A percentile compares a stretch with the other conserved stretches of the same genome.
phyloP scores from a whole-genome alignment of 1,140 invertebrate species.

The Drosophila triauraria region DNA sequence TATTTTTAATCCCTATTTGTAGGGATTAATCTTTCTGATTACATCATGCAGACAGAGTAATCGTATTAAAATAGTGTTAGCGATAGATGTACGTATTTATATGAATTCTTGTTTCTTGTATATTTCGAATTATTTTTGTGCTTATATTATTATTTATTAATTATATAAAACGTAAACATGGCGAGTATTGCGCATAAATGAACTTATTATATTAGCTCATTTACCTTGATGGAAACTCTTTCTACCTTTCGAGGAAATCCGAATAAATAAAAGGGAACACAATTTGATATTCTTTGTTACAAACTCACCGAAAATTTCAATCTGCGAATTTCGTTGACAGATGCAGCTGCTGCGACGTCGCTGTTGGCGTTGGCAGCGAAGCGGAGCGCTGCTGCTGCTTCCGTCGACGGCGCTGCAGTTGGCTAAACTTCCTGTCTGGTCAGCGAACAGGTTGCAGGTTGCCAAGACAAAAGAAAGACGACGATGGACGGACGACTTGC shows the following conservation, averaged over 20 bases:
- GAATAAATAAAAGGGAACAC: neutral
- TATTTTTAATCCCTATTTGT: too few relatives aligned
- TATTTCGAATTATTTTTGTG: neutral
- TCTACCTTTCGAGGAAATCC: neutral
- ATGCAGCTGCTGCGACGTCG: slow-evolving; percentile 43
- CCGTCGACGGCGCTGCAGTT: slow-evolving; percentile 64
- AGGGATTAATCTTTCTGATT: neutral
- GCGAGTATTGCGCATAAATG: neutral
- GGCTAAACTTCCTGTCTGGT: slow-evolving; percentile 75
- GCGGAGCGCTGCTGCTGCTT: slow-evolving; percentile 40
- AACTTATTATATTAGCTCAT: neutral
- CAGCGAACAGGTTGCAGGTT: slow-evolving; percentile 76
- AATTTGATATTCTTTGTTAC: slow-evolving; percentile 1
- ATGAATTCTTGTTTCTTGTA: neutral
- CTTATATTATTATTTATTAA: neutral
- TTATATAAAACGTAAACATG: neutral
- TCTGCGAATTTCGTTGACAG: slow-evolving; percentile 36
- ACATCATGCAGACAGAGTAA: neutral
- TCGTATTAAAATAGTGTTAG: neutral
- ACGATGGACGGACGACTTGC: slow-evolving; percentile 20
- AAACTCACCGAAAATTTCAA: slow-evolving; percentile 50
- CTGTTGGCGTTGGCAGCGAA: slow-evolving; percentile 29
- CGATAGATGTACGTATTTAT: too few relatives aligned
- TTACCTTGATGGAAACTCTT: neutral
- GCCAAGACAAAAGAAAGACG: slow-evolving; percentile 51